Conservation (phyloP, 2,113 vertebrate species). For the Bufo gargarizans region DNA sequence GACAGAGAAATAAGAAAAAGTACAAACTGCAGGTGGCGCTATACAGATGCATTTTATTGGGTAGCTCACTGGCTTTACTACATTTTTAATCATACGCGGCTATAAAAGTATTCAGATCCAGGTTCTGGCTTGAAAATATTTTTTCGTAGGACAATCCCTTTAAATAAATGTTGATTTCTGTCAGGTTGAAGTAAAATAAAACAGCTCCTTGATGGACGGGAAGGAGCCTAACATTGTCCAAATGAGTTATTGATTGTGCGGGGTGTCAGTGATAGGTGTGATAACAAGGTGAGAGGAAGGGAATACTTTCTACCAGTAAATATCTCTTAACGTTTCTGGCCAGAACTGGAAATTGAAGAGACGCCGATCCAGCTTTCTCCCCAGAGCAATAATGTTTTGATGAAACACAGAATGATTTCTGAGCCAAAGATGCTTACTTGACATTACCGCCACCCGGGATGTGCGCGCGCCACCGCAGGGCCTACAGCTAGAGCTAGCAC, state of each 20-base stretch:
- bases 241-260: slow-evolving; percentile 38
- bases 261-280: slow-evolving; percentile 21
- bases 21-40: too few relatives aligned
- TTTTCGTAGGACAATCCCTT: too few relatives aligned
- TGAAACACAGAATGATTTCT: slow-evolving; percentile 34
- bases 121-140: too few relatives aligned
- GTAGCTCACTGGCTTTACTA: too few relatives aligned
- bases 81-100: too few relatives aligned
- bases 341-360: slow-evolving; percentile 38
- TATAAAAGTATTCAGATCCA: too few relatives aligned
- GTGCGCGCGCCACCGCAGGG: background rate
- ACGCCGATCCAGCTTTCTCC: background rate
- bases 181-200: background rate
- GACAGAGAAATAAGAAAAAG: too few relatives aligned
- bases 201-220: background rate
- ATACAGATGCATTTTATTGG: too few relatives aligned
- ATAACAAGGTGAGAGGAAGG: slow-evolving; percentile 38
- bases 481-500: background rate
- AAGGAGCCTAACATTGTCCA: too few relatives aligned
- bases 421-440: slow-evolving; percentile 1
- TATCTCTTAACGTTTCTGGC: slow-evolving; percentile 43
- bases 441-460: background rate
- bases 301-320: slow-evolving; percentile 23
- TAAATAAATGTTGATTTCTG: too few relatives aligned
- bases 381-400: slow-evolving; percentile 18